Percentiles rank a stretch among this genome's conserved stretches.
These are phyloP conservation scores for Drosophila oshimai DNA, from an alignment of 1,140 invertebrate species.

Conservation along the genomic window DNA sequence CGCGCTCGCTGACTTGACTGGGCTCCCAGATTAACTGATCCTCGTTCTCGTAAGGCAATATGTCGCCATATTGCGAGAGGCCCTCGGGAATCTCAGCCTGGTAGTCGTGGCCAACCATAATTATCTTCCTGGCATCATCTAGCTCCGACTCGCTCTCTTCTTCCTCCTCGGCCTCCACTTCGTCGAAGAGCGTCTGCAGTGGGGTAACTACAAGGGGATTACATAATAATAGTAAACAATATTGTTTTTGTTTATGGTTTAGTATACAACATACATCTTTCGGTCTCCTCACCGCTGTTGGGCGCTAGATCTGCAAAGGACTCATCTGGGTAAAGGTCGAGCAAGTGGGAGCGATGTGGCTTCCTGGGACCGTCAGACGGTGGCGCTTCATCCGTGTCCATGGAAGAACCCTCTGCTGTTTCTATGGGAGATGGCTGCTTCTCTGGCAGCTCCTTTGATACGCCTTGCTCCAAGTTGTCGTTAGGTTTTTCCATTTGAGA, in stretches of 20 bases:
- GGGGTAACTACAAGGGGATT: constrained; percentile 78
- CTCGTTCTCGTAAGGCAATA: constrained; percentile 97
- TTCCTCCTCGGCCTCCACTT: constrained; percentile 88
- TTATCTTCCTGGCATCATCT: constrained; percentile 86
- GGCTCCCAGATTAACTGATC: constrained; percentile 98
- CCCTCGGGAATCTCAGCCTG: constrained; percentile 97
- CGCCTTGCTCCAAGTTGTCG: not conserved
- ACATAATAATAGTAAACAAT: not conserved
- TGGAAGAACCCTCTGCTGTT: constrained; percentile 1
- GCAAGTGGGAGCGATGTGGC: constrained; percentile 68
- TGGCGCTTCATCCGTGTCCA: not conserved
- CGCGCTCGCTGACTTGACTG: constrained; percentile 87
- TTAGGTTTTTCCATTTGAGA: not conserved
- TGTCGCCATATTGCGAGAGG: constrained; percentile 94
- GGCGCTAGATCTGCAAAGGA: constrained; percentile 57
- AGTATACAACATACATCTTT: constrained; percentile 39
- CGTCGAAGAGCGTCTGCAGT: constrained; percentile 87
- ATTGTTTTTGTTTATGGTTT: not conserved
- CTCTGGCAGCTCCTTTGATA: not conserved
- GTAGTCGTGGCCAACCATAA: constrained; percentile 97
- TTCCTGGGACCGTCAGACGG: constrained; percentile 46
- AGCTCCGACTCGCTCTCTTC: constrained; percentile 91
- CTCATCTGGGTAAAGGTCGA: constrained; percentile 74
- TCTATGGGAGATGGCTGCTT: not conserved
- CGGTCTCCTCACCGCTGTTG: constrained; percentile 19